Evolutionary conservation across 2,797 vertebrate genomes (phyloP), one percentile per base, ranked within the genome.

Genomic region (Ctenopoma kingsleyae): DNA sequence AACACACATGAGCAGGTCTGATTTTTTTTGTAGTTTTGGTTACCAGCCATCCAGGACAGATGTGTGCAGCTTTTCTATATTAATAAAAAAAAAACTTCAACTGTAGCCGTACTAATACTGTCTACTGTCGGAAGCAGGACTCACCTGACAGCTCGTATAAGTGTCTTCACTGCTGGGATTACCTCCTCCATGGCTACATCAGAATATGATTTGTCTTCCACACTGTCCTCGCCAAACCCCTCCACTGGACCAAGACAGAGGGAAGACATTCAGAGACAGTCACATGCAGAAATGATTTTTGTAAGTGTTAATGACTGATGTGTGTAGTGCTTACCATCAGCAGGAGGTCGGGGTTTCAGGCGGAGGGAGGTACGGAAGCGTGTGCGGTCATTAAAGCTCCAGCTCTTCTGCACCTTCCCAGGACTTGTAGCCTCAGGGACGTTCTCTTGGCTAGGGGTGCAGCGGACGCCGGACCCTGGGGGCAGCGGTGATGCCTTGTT

Each of bases 381-480:
- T 0, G 98, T 98, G 60, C 98, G 95, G 87, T 99, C 98, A 0
- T 98, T 99, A 81, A 99, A 99, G 87, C 98, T 99, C 97, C 98
- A 99, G 89, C 98, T 99, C 84, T 99, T 99, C 92, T 98, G 97
- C 72, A 99, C 97, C 84, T 98, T 99, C 56, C 94, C 95, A 0
- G 97, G 97, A 82, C 97, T 98, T 74, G 91, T 84, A 59, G 92
- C 89, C 67, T 98, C 97, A 0, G 95, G 89, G 4, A 95, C 44
- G 0, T 96, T 96, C 88, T 99, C 98, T 1, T 94, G 93, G 89
- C 95, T 96, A n/a, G 97, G 97, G 2, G 97, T 96, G 51, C 76
- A 89, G 16, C 93, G 93, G 3, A 96, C 91, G 0, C 93, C 86
- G 1, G 94, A 93, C 0, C 92, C 93, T 11, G 96, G 91, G 0